Conservation (phyloP, 2,888 invertebrate species). For the Apomyelois bistriatella region DNA sequence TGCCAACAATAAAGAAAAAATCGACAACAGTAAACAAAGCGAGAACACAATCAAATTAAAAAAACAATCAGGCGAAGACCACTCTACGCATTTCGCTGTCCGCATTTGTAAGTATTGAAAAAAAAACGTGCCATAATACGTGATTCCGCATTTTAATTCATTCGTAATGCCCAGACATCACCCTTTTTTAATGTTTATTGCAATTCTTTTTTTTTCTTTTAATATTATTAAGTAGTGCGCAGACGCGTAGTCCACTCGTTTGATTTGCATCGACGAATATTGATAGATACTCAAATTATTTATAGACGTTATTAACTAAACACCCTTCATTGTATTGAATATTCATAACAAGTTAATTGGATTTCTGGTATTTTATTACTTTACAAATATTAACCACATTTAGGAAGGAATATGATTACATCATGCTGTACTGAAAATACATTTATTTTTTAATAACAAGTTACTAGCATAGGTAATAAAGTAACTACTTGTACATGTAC, state of each 20-base stretch:
- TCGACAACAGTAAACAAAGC: conserved; percentile 29
- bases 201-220: conserved; percentile 40
- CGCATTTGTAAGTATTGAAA: conserved; percentile 65
- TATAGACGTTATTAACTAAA: conserved; percentile 34
- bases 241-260: conserved; percentile 41
- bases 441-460: no score
- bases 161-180: conserved; percentile 57
- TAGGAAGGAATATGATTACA: conserved; percentile 23
- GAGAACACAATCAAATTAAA: conserved; percentile 41
- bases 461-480: no score
- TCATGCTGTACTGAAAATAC: not conserved
- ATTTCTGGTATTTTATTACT: conserved; percentile 45
- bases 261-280: conserved; percentile 38
- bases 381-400: conserved; percentile 31
- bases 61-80: conserved; percentile 35
- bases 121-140: conserved; percentile 66
- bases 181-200: conserved; percentile 65
- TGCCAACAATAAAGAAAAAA: conserved; percentile 27
- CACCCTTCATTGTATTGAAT: conserved; percentile 41
- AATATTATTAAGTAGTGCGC: conserved; percentile 42
- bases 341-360: conserved; percentile 55
- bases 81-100: conserved; percentile 43
- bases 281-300: conserved; percentile 29
- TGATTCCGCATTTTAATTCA: conserved; percentile 77
- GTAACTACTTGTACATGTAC: no score